Percentiles rank a stretch among this genome's conserved stretches.
These are phyloP conservation scores for Drosophila pegasa DNA, from an alignment of 2,888 invertebrate genomes.

Conservation along the genomic window DNA sequence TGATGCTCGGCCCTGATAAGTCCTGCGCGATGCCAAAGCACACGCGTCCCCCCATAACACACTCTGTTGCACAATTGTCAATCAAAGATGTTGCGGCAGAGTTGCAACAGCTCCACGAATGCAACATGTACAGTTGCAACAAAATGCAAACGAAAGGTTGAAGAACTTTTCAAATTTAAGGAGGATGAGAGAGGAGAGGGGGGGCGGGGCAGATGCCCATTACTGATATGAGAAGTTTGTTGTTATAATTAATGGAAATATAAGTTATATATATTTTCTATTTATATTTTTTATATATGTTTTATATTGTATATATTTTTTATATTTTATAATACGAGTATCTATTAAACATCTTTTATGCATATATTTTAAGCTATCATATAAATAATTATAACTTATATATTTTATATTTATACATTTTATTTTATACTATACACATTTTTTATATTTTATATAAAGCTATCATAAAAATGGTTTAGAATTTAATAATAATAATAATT, in stretches of 20 bases:
- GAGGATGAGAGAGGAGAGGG: no score
- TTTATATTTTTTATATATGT: neutral
- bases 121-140: conserved; percentile 40
- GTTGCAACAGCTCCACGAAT: conserved; percentile 22
- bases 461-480: no score
- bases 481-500: no score
- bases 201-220: neutral
- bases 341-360: no score
- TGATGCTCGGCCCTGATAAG: conserved; percentile 58
- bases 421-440: no score
- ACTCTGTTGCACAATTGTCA: conserved; percentile 56
- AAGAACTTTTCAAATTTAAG: neutral
- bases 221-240: neutral
- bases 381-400: no score
- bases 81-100: conserved; percentile 36
- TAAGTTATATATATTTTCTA: neutral
- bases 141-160: conserved; percentile 16
- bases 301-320: no score
- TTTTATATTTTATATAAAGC: no score
- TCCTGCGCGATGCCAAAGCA: conserved; percentile 34
- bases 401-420: no score
- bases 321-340: no score
- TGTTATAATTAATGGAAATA: neutral
- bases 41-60: conserved; percentile 25
- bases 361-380: no score